Base-by-base conservation (phyloP, 35 echinoderm and acorn worm genomes). In the Nesometra sesokonis region DNA sequence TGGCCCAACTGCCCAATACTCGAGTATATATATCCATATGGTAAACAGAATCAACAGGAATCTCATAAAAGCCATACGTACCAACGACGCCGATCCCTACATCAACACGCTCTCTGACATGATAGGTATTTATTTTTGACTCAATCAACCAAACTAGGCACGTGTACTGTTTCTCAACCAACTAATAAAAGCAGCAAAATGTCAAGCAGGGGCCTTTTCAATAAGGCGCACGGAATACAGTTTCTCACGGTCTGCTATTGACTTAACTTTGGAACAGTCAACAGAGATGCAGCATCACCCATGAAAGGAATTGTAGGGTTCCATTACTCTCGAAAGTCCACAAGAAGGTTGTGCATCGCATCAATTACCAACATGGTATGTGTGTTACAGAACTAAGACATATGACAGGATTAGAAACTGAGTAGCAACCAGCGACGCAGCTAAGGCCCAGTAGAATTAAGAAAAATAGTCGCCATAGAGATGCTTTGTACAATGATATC, bases 281-380 rank as follows among this genome's bases (percentile, higher is more conserved):
- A 57, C 82, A 39, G n/a, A n/a, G n/a, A n/a, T n/a, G n/a, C n/a
- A n/a, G n/a, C n/a, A n/a, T n/a, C n/a, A n/a, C n/a, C n/a, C 29
- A 94, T 84, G 88, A 91, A 46, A 77, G 93, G 93, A 31, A 91
- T 94, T 78, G 47, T 78, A 32, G 84, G 40, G 13, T 94, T 94
- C 36, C 32, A 76, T 2, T 80, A 91, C 35, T 88, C 85, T 31
- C 27, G 39, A 0, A 88, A 84, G 79, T 80, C 93, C 32, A 84
- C 88, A 3, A 5, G 86, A 32, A 88, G 93, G 37, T 94, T 85
- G 86, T 77, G 38, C 36, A 84, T 94, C 32, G 91, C 93, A 17
- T 43, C 35, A 11, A 79, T 89, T n/a, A n/a, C 36, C 84, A 91
- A 30, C 32, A 89, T 23, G 76, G 85, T 5, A 91, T 94, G 93